Percentiles rank a stretch among this genome's conserved stretches.
phyloP scores from a whole-genome alignment of 1,140 invertebrate species.

The Brachystomella parvula region DNA sequence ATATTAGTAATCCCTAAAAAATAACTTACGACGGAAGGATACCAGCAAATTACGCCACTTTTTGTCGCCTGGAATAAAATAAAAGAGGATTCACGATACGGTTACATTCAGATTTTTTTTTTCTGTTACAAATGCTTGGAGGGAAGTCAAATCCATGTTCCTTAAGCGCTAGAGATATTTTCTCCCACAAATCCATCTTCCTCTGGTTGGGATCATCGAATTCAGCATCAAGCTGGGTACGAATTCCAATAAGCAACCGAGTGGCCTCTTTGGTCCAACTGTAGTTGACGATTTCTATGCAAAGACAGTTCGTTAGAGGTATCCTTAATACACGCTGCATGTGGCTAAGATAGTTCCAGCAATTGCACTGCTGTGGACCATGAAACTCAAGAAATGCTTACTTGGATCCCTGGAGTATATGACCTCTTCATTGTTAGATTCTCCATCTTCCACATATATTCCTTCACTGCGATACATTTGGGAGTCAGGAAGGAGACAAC shows the following conservation, averaged over 20 bases:
- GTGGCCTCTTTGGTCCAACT: constrained; percentile 3
- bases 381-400: neutral
- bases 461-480: neutral
- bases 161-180: neutral
- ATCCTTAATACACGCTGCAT: neutral
- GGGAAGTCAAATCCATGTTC: constrained; percentile 6
- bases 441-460: neutral
- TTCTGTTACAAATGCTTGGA: constrained; percentile 3
- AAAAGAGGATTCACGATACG: neutral
- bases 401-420: constrained; percentile 1
- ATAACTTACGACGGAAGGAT: constrained; percentile 2
- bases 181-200: constrained; percentile 9
- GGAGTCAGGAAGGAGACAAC: too few species aligned
- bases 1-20: too few species aligned
- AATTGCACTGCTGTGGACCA: neutral
- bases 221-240: neutral
- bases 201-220: constrained; percentile 6
- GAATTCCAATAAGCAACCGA: neutral
- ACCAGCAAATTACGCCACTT: constrained; percentile 4
- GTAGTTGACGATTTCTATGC: constrained; percentile 5
- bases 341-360: neutral
- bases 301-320: neutral
- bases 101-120: neutral
- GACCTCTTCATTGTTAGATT: neutral
- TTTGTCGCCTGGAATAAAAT: neutral